Evolutionary conservation across 2,888 invertebrate genomes (phyloP), one percentile per base, ranked within the genome.

Genomic region (Parnassius mnemosyne): DNA sequence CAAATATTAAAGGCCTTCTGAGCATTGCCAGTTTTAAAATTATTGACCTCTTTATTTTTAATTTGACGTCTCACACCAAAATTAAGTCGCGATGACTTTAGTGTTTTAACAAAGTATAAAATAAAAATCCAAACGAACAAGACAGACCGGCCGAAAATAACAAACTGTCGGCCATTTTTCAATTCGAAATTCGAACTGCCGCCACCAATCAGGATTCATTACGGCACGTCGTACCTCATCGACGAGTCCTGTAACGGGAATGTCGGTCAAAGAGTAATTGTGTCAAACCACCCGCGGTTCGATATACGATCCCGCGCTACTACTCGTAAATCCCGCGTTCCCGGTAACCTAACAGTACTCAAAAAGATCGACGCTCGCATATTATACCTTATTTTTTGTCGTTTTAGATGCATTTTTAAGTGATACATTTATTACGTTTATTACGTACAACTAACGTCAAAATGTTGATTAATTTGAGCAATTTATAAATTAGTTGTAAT

Each of bases 231-330:
- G 63, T 64, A 64, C 64, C 60, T 63, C 68, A 65, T 66, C 65
- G 60, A 62, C 53, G 43, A 66, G 69, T 69, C 70, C 73, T 71
- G 71, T 71, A 73, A 68, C 65, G 57, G 65, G 57, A 60, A 69
- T 69, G 76, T 84, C 76, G 84, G 87, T 84, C 81, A 84, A 71
- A 78, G 77, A 74, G 82, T 81, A 86, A 84, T 76, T 80, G 87
- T 85, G 89, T 73, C 88, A 87, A 78, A 74, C 85, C 82, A 70
- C 87, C 77, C 72, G 76, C 67, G 63, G 73, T 64, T 66, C 70
- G 63, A 70, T 66, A 69, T 70, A 71, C 68, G 72, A 68, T 69
- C 65, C 67, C 60, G 67, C 50, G 65, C 41, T 65, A 57, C 70
- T 69, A 66, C 67, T 70, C 72, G 69, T 71, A 70, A 71, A 70